Evolutionary conservation across 2,113 vertebrate genomes (phyloP).

Genomic region (Hippocampus barbouri): DNA sequence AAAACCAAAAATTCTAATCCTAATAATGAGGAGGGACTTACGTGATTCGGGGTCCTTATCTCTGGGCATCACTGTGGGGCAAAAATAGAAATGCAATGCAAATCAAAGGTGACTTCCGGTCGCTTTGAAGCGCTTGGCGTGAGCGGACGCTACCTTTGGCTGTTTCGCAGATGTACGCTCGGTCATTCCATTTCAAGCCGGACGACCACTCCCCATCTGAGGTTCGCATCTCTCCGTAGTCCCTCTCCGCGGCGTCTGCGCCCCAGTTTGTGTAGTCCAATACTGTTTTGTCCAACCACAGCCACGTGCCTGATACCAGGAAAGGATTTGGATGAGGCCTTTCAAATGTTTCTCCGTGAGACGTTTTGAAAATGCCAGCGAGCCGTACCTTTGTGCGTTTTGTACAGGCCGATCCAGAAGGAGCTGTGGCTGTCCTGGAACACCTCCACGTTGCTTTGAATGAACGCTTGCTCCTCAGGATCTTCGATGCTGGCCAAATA

Average conservation of each 20-base stretch:
- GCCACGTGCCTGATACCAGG: constrained; percentile 72
- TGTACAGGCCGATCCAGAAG: constrained; percentile 67
- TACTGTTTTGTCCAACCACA: constrained; percentile 79
- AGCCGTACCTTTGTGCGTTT: constrained; percentile 53
- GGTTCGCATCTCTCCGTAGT: constrained; percentile 60
- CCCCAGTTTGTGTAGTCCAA: constrained; percentile 87
- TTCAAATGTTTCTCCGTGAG: neutral
- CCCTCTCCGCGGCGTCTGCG: constrained; percentile 58
- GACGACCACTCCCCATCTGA: constrained; percentile 77
- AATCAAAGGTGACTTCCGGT: neutral
- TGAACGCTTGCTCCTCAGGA: constrained; percentile 76
- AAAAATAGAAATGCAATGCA: neutral
- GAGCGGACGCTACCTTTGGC: constrained; percentile 77
- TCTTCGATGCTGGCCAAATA: constrained; percentile 78
- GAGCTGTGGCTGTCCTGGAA: constrained; percentile 60
- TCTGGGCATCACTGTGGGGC: constrained; percentile 10
- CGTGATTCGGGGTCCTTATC: constrained; percentile 1
- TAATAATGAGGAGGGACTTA: constrained; percentile 30
- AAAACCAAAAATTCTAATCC: too few species aligned
- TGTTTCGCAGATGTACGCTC: constrained; percentile 84
- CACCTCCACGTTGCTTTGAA: constrained; percentile 65
- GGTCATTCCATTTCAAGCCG: constrained; percentile 71
- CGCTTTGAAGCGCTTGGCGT: neutral
- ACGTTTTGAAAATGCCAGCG: neutral
- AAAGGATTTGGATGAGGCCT: neutral